Evolutionary conservation across 2,888 invertebrate species (phyloP).

Genomic region (Stenoptilia bipunctidactyla): DNA sequence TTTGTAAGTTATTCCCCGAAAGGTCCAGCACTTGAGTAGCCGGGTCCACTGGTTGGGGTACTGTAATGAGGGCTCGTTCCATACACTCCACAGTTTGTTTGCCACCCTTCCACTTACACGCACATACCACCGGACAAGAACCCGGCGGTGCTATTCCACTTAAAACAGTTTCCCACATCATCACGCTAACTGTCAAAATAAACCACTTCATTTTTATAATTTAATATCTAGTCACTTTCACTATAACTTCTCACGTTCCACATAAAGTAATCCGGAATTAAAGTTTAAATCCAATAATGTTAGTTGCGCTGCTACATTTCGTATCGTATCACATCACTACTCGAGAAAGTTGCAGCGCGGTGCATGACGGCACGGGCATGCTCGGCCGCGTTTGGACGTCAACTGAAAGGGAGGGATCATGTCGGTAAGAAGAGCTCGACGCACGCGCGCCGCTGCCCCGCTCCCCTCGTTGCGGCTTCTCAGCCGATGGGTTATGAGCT

Average conservation of each 20-base stretch:
- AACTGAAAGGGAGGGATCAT: constrained; percentile 64
- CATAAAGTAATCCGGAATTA: constrained; percentile 23
- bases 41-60: constrained; percentile 88
- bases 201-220: constrained; percentile 58
- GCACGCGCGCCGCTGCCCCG: constrained; percentile 58
- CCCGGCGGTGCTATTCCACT: constrained; percentile 65
- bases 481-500: constrained; percentile 52
- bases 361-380: constrained; percentile 74
- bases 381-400: constrained; percentile 51
- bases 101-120: constrained; percentile 95
- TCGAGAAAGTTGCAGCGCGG: constrained; percentile 65
- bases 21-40: constrained; percentile 93
- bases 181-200: constrained; percentile 55
- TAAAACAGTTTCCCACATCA: constrained; percentile 50
- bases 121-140: constrained; percentile 82
- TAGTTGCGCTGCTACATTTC: constrained; percentile 25
- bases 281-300: constrained; percentile 21
- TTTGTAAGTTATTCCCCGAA: constrained; percentile 88
- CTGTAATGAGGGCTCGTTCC: constrained; percentile 83
- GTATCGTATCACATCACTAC: constrained; percentile 69
- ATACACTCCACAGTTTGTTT: constrained; percentile 94
- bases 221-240: constrained; percentile 32
- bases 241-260: constrained; percentile 33
- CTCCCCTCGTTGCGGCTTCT: constrained; percentile 60
- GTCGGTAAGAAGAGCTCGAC: constrained; percentile 48